These are phyloP conservation scores for Trichogramma pretiosum DNA, from an alignment of 1,140 invertebrate species.

Conservation along the genomic window DNA sequence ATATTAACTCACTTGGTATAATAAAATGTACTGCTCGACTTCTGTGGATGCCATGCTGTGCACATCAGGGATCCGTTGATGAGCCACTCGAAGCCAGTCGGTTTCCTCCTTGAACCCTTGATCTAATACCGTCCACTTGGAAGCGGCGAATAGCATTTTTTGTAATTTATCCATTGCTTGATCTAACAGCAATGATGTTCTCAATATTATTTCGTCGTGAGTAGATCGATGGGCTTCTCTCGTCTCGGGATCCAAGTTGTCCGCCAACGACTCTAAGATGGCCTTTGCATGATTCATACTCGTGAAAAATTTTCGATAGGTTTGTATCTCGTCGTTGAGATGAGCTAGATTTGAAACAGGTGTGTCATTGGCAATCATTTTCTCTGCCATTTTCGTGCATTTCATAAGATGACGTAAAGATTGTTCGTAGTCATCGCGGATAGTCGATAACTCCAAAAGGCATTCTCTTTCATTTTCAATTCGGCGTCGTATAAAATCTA, in stretches of 20 bases:
- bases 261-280: conserved; percentile 75
- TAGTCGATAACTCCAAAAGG: conserved; percentile 58
- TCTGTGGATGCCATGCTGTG: conserved; percentile 68
- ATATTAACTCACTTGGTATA: conserved; percentile 53
- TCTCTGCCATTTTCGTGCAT: conserved; percentile 73
- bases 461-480: conserved; percentile 64
- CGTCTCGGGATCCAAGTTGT: conserved; percentile 71
- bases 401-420: conserved; percentile 76
- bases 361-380: conserved; percentile 64
- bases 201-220: conserved; percentile 66
- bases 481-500: conserved; percentile 56
- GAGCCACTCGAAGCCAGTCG: conserved; percentile 70
- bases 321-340: conserved; percentile 78
- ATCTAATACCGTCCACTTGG: conserved; percentile 70
- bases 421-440: conserved; percentile 78
- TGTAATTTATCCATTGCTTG: conserved; percentile 68
- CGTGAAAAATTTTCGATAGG: conserved; percentile 79
- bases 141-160: conserved; percentile 71
- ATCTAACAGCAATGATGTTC: conserved; percentile 65
- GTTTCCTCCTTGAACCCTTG: conserved; percentile 73
- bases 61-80: conserved; percentile 70
- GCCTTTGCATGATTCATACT: conserved; percentile 76
- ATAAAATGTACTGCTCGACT: conserved; percentile 72
- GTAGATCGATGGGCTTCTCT: conserved; percentile 60
- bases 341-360: conserved; percentile 64